Percentiles rank a stretch among this genome's conserved stretches.
These are phyloP conservation scores for Archegozetes longisetosus DNA, from an alignment of 1,140 invertebrate genomes.

Conservation along the genomic window DNA sequence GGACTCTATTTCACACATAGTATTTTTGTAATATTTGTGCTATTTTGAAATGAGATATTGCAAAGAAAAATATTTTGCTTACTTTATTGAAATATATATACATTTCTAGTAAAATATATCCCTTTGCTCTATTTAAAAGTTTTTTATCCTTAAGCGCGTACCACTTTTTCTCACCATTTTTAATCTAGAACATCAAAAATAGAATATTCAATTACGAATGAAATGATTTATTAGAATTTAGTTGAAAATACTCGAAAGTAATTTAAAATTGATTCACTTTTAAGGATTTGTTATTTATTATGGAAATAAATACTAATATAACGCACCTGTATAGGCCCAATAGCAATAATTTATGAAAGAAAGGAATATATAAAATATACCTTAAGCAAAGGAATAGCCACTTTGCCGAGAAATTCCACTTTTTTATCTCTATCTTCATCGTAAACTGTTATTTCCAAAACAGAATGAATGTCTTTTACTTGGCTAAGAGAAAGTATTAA, in stretches of 20 bases:
- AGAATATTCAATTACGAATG: background rate
- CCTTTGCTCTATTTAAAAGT: constrained; percentile 67
- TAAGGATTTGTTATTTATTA: too few relatives aligned
- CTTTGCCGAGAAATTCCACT: constrained; percentile 88
- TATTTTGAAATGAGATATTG: too few relatives aligned
- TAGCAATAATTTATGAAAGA: background rate
- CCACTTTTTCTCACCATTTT: constrained; percentile 84
- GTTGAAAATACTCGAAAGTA: too few relatives aligned
- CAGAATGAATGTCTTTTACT: constrained; percentile 91
- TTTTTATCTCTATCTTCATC: constrained; percentile 97
- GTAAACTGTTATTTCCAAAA: constrained; percentile 90
- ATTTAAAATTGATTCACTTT: too few relatives aligned
- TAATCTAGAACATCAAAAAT: constrained; percentile 42
- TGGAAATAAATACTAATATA: too few relatives aligned
- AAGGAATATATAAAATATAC: constrained; percentile 23
- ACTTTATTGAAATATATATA: constrained; percentile 79
- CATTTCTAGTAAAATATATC: constrained; percentile 85
- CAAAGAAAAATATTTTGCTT: constrained; percentile 26
- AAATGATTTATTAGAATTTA: background rate
- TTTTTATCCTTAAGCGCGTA: constrained; percentile 95
- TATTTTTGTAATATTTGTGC: too few relatives aligned
- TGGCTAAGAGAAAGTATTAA: constrained; percentile 44
- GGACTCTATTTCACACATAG: too few relatives aligned
- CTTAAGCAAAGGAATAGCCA: constrained; percentile 63
- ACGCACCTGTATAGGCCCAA: too few relatives aligned